A percentile compares a stretch with the other conserved stretches of the same genome.
Conservation (phyloP, 2,888 invertebrate species). For the Xylota segnis region DNA sequence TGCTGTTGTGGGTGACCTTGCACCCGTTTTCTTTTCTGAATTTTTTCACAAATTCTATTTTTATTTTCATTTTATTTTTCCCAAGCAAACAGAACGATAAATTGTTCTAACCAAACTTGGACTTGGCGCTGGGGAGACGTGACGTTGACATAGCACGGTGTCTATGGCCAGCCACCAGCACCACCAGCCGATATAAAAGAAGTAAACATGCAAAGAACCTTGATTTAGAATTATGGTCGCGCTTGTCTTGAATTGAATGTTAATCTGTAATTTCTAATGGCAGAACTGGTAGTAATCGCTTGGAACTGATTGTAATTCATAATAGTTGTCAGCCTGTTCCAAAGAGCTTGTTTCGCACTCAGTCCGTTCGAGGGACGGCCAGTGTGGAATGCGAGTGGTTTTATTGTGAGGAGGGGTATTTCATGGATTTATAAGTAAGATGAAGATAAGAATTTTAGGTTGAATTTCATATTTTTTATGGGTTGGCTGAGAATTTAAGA, state of each 20-base stretch:
- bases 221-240: conserved; percentile 53
- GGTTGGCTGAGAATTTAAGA: conserved; percentile 12
- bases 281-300: neutral
- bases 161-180: conserved; percentile 21
- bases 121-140: conserved; percentile 6
- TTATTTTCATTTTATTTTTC: conserved; percentile 4
- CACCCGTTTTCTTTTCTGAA: conserved; percentile 31
- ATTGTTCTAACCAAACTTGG: conserved; percentile 56
- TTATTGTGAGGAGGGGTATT: conserved; percentile 20
- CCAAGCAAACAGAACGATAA: neutral
- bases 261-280: conserved; percentile 29
- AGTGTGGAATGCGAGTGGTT: conserved; percentile 34
- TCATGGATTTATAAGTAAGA: conserved; percentile 13
- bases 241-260: conserved; percentile 18
- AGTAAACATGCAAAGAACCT: conserved; percentile 35
- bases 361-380: neutral
- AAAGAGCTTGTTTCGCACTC: conserved; percentile 24
- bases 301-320: conserved; percentile 51
- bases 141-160: conserved; percentile 4
- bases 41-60: conserved; percentile 63
- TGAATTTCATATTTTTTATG: conserved; percentile 29
- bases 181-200: conserved; percentile 16
- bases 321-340: conserved; percentile 29
- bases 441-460: conserved; percentile 18
- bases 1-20: conserved; percentile 64